These are phyloP conservation scores for Upupa epops DNA, from an alignment of 2,113 vertebrate genomes.

Conservation along the genomic window DNA sequence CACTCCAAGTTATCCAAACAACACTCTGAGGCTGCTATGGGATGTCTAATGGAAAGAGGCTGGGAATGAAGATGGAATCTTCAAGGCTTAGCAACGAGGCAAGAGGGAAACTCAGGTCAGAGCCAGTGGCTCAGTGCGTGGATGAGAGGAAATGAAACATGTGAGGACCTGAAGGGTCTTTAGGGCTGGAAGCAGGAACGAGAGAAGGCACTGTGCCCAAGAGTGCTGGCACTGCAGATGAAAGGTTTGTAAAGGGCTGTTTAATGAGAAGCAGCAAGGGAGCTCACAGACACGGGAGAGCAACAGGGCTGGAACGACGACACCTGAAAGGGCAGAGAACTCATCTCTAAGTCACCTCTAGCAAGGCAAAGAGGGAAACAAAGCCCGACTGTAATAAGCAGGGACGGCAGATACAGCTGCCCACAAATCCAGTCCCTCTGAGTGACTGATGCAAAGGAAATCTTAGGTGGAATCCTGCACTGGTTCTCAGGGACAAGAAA, in stretches of 20 bases:
- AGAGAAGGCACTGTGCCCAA: accelerated
- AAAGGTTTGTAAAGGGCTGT: not conserved
- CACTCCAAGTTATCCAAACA: not conserved
- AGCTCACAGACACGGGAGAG: not conserved
- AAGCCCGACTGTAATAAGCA: not conserved
- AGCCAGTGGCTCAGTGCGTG: not conserved
- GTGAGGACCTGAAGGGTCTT: not conserved
- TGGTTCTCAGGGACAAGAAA: not conserved
- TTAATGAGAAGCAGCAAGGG: not conserved
- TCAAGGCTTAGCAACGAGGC: accelerated
- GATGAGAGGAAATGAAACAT: not conserved
- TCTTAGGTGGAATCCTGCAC: not conserved
- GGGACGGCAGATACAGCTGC: not conserved
- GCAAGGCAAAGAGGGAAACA: not conserved
- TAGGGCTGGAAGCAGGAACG: not conserved
- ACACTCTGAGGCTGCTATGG: not conserved
- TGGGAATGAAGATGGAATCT: not conserved
- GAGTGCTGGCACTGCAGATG: not conserved
- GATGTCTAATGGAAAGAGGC: not conserved
- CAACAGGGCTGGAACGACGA: not conserved
- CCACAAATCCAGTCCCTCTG: not conserved
- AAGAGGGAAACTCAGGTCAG: not conserved
- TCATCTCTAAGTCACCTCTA: not conserved
- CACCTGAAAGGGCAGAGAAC: not conserved
- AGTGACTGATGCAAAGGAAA: not conserved